Percentiles rank a stretch among this genome's conserved stretches.
phyloP scores from a whole-genome alignment of 2,113 vertebrate species.

The Hyaena hyaena region DNA sequence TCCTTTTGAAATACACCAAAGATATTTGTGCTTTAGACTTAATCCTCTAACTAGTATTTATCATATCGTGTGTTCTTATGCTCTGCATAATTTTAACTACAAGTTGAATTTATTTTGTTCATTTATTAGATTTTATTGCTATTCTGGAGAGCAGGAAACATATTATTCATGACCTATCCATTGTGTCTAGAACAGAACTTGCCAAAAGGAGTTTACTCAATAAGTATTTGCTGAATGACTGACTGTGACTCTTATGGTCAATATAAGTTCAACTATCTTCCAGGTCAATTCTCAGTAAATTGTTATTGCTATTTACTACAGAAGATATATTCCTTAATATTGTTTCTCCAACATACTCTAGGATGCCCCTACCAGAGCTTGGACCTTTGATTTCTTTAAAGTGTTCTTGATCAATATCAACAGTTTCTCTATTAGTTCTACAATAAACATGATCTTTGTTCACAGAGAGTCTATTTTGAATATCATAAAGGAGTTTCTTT shows the following conservation, averaged over 20 bases:
- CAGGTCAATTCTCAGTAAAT: neutral
- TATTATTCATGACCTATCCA: neutral
- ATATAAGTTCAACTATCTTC: neutral
- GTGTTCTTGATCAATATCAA: neutral
- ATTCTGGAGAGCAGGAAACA: neutral
- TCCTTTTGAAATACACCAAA: neutral
- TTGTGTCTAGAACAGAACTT: neutral
- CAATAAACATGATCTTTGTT: neutral
- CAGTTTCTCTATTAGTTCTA: neutral
- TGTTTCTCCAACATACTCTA: neutral
- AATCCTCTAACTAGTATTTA: neutral
- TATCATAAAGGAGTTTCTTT: neutral
- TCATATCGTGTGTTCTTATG: neutral
- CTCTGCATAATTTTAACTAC: neutral
- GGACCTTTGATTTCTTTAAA: neutral
- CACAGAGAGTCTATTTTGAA: neutral
- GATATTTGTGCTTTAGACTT: neutral
- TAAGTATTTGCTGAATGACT: neutral
- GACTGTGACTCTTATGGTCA: neutral
- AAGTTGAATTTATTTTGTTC: conserved; percentile 1
- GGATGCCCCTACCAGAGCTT: neutral
- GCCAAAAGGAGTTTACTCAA: neutral
- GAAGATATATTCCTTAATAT: conserved; percentile 13
- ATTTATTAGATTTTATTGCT: neutral
- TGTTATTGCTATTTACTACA: neutral